Evolutionary conservation across 2,888 invertebrate genomes (phyloP), one percentile per base, ranked within the genome.

Genomic region (Drosophila nr. fundita): DNA sequence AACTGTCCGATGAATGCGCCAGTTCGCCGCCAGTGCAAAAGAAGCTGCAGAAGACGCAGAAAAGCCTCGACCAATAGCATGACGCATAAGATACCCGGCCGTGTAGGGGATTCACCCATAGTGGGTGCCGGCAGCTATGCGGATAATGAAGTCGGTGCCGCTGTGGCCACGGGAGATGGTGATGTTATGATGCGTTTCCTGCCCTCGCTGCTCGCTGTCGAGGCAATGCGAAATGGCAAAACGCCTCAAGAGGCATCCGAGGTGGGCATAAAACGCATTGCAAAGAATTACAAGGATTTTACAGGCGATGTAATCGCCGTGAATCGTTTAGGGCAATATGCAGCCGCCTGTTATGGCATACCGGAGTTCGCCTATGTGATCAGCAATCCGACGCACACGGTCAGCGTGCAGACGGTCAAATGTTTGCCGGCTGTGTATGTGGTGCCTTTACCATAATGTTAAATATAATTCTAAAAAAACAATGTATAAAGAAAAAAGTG

Each of bases 131-230:
- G 99, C 7, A 97, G 97, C 0, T 99, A 99, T 93, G 99, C 98
- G 2, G 98, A 97, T 91, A 96, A 96, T 90, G 94, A 95, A 29
- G 96, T 97, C 4, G 99, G 96, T 74, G 98, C 96, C 0, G 97
- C 97, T 1, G 95, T 96, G 2, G 97, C 96, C 13, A 98, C 98
- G 0, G 99, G 99, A 0, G 99, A 99, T 94, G 99, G 99, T 1
- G 99, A 99, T 92, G 94, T 99, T 21, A 98, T 99, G 98, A 97
- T 99, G 95, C 94, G 99, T 77, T 99, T 99, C 93, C 92, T 98
- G 71, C 99, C 99, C 0, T 97, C 98, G 95, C 96, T 97, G 88
- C 92, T 97, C 34, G 97, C 99, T 0, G 99, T 99, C 0, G 98
- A 97, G 93, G 96, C 96, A 92, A 96, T 99, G 96, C 95, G 97